A percentile compares a stretch with the other conserved stretches of the same genome.
These are phyloP conservation scores for Phaenicophaeus curvirostris DNA, from an alignment of 2,797 vertebrate species.

Conservation along the genomic window DNA sequence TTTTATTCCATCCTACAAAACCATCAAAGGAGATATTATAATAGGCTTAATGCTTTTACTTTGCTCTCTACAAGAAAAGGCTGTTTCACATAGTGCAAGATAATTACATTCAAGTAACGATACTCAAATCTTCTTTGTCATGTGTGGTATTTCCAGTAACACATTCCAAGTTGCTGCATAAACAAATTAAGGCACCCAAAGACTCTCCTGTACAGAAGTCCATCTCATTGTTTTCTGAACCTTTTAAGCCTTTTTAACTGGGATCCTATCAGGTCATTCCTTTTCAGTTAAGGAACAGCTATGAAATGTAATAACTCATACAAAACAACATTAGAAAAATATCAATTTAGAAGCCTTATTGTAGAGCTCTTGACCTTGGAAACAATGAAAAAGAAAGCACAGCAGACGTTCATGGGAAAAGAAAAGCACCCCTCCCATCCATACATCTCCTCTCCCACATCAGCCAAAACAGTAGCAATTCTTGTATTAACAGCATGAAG, in stretches of 20 bases:
- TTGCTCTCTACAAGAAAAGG: conserved; percentile 68
- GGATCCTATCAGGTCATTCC: neutral
- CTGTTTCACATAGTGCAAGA: conserved; percentile 54
- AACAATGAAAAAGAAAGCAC: neutral
- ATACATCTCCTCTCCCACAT: neutral
- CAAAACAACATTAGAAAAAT: conserved; percentile 21
- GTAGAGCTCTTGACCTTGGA: neutral
- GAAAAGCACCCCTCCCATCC: neutral
- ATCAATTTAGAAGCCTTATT: neutral
- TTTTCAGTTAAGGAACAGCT: conserved; percentile 18
- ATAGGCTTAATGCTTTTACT: conserved; percentile 62
- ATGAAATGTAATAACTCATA: neutral
- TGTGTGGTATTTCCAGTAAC: conserved; percentile 60
- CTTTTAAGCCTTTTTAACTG: conserved; percentile 35
- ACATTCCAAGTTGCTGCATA: conserved; percentile 57
- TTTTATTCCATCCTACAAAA: conserved; percentile 88
- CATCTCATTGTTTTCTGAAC: conserved; percentile 23
- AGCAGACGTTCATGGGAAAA: neutral
- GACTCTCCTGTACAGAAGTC: conserved; percentile 20
- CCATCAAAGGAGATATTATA: conserved; percentile 74
- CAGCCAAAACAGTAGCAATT: neutral
- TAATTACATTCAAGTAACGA: conserved; percentile 72
- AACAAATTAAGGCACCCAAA: conserved; percentile 60
- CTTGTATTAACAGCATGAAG: neutral
- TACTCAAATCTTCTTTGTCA: conserved; percentile 62